Conservation (phyloP, 1,140 invertebrate species). For the Coboldia fuscipes region DNA sequence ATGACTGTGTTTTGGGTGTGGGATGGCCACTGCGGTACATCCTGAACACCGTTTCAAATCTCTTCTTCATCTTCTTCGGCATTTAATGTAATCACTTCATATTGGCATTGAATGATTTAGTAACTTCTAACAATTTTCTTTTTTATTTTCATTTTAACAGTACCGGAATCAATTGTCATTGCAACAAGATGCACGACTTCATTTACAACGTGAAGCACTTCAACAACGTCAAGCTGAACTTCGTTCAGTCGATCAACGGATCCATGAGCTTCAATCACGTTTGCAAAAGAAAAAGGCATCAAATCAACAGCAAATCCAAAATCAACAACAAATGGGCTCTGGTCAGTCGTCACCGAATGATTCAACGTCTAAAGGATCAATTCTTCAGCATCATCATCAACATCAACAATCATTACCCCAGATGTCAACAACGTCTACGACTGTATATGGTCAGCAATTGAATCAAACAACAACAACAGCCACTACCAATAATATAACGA, state of each 20-base stretch:
- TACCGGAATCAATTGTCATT: slow-evolving; percentile 91
- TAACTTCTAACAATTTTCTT: too few species aligned
- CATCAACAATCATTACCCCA: too few species aligned
- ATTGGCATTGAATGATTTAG: too few species aligned
- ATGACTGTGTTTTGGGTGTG: too few species aligned
- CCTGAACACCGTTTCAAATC: too few species aligned
- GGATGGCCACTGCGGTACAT: too few species aligned
- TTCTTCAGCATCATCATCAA: slow-evolving; percentile 10
- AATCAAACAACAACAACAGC: slow-evolving; percentile 6
- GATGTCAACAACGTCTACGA: too few species aligned
- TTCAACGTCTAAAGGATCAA: slow-evolving; percentile 6
- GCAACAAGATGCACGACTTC: slow-evolving; percentile 72
- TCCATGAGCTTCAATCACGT: slow-evolving; percentile 78
- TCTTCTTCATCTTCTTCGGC: too few species aligned
- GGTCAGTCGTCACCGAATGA: slow-evolving; percentile 8
- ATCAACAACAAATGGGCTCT: slow-evolving; percentile 5
- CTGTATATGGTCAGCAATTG: too few species aligned
- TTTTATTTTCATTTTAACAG: slow-evolving; percentile 27
- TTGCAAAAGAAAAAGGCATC: slow-evolving; percentile 69
- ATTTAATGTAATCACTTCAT: too few species aligned
- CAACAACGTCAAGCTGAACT: slow-evolving; percentile 75
- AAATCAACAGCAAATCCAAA: slow-evolving; percentile 23
- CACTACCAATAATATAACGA: not conserved
- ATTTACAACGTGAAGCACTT: slow-evolving; percentile 66
- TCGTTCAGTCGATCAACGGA: slow-evolving; percentile 72